phyloP scores from a whole-genome alignment of 2,888 invertebrate species.

The Erpobdella octoculata region DNA sequence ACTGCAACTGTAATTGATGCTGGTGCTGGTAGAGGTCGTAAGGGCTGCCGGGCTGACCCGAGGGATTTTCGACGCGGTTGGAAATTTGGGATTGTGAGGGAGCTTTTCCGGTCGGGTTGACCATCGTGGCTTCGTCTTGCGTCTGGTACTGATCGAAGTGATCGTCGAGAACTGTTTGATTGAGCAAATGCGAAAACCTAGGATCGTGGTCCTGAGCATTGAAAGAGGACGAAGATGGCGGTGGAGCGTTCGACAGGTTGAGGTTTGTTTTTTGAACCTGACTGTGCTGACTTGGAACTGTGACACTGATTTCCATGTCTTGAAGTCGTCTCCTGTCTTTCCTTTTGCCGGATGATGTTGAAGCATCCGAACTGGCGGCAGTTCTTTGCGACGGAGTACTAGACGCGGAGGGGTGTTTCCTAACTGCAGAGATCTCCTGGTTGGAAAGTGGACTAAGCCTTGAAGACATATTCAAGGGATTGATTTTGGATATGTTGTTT shows the following conservation, averaged over 20 bases:
- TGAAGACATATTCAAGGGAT: neutral
- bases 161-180: slow-evolving; percentile 49
- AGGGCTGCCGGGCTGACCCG: neutral
- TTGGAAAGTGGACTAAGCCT: neutral
- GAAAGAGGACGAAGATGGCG: too few relatives aligned
- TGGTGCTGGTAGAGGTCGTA: neutral
- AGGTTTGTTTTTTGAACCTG: neutral
- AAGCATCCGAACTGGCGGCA: neutral
- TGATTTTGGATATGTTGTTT: neutral
- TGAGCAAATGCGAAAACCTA: slow-evolving; percentile 43
- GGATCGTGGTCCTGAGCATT: neutral
- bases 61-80: neutral
- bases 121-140: slow-evolving; percentile 26
- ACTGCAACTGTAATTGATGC: neutral
- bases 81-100: neutral
- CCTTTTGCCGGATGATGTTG: neutral
- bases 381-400: neutral
- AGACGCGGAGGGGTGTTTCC: neutral
- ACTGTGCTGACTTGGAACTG: too few relatives aligned
- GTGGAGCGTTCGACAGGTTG: neutral
- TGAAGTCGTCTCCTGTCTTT: neutral
- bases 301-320: neutral
- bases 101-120: slow-evolving; percentile 2
- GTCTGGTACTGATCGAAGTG: slow-evolving; percentile 51
- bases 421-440: neutral